A percentile compares a stretch with the other conserved stretches of the same genome.
Conservation (phyloP, 2,888 invertebrate genomes). For the Kryphioiulus occultus region DNA sequence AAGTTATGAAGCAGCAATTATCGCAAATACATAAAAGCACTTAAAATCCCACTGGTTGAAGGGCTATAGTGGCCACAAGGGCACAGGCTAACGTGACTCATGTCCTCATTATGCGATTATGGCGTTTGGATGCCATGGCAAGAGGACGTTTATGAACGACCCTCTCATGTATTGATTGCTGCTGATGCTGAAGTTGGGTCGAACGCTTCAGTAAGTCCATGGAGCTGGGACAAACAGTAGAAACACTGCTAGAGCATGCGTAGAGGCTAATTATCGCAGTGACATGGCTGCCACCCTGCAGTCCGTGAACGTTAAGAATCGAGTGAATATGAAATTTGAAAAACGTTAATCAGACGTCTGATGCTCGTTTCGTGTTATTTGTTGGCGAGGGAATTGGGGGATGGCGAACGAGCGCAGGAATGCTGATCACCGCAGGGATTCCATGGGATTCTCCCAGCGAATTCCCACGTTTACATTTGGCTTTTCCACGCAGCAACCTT, state of each 20-base stretch:
- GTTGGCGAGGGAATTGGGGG: not conserved
- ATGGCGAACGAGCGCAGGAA: not conserved
- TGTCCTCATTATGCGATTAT: no score
- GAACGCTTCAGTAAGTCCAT: not conserved
- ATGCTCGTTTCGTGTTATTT: not conserved
- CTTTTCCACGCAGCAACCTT: not conserved
- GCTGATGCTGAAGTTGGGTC: not conserved
- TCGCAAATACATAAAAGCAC: not conserved
- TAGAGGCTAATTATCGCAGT: not conserved
- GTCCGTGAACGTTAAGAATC: not conserved
- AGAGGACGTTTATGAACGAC: not conserved
- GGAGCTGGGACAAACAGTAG: not conserved
- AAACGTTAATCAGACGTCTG: slow-evolving; percentile 20
- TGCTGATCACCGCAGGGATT: slow-evolving; percentile 29
- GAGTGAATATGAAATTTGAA: slow-evolving; percentile 3
- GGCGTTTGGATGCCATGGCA: no score
- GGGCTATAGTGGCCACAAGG: not conserved
- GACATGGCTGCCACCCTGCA: not conserved
- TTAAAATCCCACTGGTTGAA: not conserved
- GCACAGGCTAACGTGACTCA: not conserved
- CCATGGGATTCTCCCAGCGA: not conserved
- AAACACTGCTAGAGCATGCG: not conserved
- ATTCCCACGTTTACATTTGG: not conserved
- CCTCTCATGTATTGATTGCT: not conserved
- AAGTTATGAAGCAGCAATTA: not conserved